phyloP scores from a whole-genome alignment of 2,797 vertebrate species.

The Xenops minutus region DNA sequence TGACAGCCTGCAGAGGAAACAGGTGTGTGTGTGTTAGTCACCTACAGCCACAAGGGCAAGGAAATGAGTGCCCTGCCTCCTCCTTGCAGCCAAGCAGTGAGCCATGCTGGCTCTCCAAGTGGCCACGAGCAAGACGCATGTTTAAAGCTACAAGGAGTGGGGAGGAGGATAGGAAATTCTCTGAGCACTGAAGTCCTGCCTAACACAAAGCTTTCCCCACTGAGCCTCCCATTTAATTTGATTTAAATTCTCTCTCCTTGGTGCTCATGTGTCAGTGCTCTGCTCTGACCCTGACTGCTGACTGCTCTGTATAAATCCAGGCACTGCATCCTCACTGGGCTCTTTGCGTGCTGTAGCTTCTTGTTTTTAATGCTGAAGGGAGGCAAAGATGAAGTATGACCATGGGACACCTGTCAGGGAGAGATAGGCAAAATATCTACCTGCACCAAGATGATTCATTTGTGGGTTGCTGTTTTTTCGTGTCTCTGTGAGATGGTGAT shows the following conservation, averaged over 20 bases:
- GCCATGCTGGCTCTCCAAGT: neutral
- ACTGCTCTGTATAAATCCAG: neutral
- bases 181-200: neutral
- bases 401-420: neutral
- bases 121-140: neutral
- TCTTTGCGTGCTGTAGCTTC: neutral
- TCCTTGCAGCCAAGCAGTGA: neutral
- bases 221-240: neutral
- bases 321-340: neutral
- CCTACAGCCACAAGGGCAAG: constrained; percentile 9
- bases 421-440: neutral
- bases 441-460: neutral
- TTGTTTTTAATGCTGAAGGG: neutral
- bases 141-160: neutral
- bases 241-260: neutral
- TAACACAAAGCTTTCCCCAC: neutral
- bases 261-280: neutral
- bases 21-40: neutral
- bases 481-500: neutral
- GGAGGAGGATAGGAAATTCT: neutral
- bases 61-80: neutral
- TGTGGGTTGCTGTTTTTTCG: neutral
- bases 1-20: constrained; percentile 30
- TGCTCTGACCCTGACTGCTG: neutral
- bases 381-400: neutral